Base-by-base conservation (phyloP, 2,113 vertebrate genomes). In the Brachypodius melanocephalos region DNA sequence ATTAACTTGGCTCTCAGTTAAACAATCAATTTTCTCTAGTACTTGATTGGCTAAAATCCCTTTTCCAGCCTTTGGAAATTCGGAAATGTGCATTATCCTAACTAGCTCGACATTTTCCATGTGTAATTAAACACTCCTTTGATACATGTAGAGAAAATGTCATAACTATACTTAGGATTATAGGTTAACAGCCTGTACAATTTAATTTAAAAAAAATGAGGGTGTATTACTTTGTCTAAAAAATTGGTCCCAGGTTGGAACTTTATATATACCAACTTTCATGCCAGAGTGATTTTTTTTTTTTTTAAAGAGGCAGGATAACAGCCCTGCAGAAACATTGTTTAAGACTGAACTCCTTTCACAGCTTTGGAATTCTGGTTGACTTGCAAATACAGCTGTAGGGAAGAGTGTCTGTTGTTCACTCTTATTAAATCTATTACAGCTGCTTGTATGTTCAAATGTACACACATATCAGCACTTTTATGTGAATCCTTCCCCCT, bases 51-150 rank as follows among this genome's bases (percentile, higher is more conserved):
- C 20, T 90, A 85, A 81, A 84, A 82, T 76, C 28, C 16, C 6
- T 92, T 90, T 84, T 43, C 20, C 26, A 63, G 49, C 25, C 14
- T 81, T 96, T 85, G 73, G 29, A 74, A 96, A 93, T 74, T 74
- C 46, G 65, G 73, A 95, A 91, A 87, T 45, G 20, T 83, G 51
- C n/a, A 34, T 62, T 93, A 88, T 92, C 32, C 28, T 96, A 87
- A 92, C 45, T 81, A 89, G 40, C 34, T 93, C 11, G 19, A 93
- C 90, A 91, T 96, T 97, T 96, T 93, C 88, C 46, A 76, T 58
- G 61, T 95, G 68, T 81, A 97, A 96, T 94, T 97, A 97, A 97
- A 90, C 69, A 52, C 62, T 74, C 69, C 79, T 96, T 91, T 90
- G 78, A 87, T 90, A 90, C 89, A 78, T 31, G 63, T 49, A 88